Base-by-base conservation (phyloP, 2,113 vertebrate species). In the Polypterus bichir region DNA sequence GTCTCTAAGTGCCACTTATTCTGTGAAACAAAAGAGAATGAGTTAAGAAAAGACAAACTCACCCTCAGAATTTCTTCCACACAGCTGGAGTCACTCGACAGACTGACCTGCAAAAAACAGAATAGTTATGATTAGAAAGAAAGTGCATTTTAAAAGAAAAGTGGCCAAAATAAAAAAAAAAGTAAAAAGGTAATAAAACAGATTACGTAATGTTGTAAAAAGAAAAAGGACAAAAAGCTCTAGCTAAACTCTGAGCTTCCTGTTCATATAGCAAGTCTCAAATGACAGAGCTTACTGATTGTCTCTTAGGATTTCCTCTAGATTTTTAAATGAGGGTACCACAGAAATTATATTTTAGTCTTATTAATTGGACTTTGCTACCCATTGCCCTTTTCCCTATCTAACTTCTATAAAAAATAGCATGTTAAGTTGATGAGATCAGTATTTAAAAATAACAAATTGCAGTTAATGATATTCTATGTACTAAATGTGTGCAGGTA, bases 51-150 rank as follows among this genome's bases (percentile, higher is more conserved):
- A 73, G 72, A 67, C 62, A 72, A 70, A 89, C 92, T 84, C 78
- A 98, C 95, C 87, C 92, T 83, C 62, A 98, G 74, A 81, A 98
- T 98, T 84, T 98, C 95, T 75, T 98, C 95, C 68, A 97, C 95
- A 74, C 93, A 95, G 82, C 83, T 94, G 81, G 95, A 90, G 71
- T 98, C 92, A 72, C 83, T 96, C 68, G 92, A 83, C 74, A 97
- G 89, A 71, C 81, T 88, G 81, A 92, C 92, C 95, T 98, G 83
- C 51, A 76, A 76, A 76, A 78, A 78, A 72, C 76, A 65, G 62
- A 70, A 68, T 65, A 59, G 54, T 11, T 52, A 11, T 65, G 44
- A 48, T 66, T 53, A 66, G 59, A 59, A 46, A 46, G 4, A 46
- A 59, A 7, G 4, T 3, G 10, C 51, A 7, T 7, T 52, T 52